Evolutionary conservation across 2,888 invertebrate genomes (phyloP), one percentile per base, ranked within the genome.

Genomic region (Drosophila histrio): DNA sequence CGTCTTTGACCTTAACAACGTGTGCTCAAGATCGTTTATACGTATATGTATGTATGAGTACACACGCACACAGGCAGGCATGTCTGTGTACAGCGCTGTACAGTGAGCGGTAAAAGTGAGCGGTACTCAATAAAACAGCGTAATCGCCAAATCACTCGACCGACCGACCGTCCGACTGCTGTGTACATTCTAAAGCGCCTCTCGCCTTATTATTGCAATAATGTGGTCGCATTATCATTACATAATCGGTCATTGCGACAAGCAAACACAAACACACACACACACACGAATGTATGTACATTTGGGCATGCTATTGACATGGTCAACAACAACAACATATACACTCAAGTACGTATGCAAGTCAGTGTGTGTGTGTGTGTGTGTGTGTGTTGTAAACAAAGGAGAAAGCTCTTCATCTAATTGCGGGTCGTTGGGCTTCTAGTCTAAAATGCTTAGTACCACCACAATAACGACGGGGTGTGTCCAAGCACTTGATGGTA

Each of bases 1-100:
- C 65, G 81, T 60, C 73, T 84, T 80, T 79, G 84, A 79, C 78
- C 84, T 84, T 77, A 83, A 57, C 81, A 58, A 44, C 58, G 57
- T 62, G 52, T 63, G 73, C 73, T 79, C 84, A 80, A 84, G 84
- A 80, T 78, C 84, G 69, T 52, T 13, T 57, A 34, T 44, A 49
- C n/a, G 22, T 58, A 11, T 21, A 34, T 54, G 26, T 24, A 8
- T 46, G 26, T 36, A 15, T 17, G 46, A 7, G n/a, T 7, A 50
- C 9, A 13, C 3, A 21, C 13, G 9, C 21, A 53, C 44, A 39
- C 22, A 46, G 39, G 21, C 13, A n/a, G 21, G 21, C 24, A 30
- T 49, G 47, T 34, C 21, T 61, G 39, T 54, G n/a, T 39, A 11
- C 38, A 7, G 3, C n/a, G n/a, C n/a, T 28, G n/a, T 28, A 44